Percentiles rank a stretch among this genome's conserved stretches.
These are phyloP conservation scores for Eremophila alpestris DNA, from an alignment of 2,797 vertebrate genomes.

Conservation along the genomic window DNA sequence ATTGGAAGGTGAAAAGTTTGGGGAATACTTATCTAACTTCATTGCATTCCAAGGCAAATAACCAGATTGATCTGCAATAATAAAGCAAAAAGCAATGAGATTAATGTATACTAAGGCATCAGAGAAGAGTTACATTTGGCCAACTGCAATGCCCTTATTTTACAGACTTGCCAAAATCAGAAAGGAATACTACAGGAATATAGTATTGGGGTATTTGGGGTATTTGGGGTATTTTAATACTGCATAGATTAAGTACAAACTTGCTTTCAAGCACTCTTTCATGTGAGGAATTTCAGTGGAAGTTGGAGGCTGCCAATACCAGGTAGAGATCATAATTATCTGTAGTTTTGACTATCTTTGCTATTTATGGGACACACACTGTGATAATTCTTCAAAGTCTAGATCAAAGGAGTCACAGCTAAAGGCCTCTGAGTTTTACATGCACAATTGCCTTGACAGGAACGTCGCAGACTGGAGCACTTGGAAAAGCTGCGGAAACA, in stretches of 20 bases:
- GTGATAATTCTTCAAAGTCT: background rate
- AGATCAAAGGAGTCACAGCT: background rate
- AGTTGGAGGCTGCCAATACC: background rate
- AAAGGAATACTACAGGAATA: background rate
- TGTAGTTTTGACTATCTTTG: background rate
- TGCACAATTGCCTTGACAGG: conserved; percentile 71
- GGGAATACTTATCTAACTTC: background rate
- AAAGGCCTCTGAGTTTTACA: background rate
- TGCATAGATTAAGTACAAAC: background rate
- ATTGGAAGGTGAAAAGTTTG: background rate
- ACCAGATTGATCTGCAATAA: background rate
- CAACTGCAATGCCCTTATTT: background rate
- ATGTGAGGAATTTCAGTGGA: background rate
- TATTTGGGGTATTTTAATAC: background rate
- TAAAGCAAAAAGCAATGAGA: background rate
- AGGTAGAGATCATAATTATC: background rate
- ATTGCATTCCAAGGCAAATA: background rate
- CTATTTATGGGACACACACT: background rate
- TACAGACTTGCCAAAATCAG: background rate
- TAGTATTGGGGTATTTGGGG: no score
- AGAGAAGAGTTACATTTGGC: background rate
- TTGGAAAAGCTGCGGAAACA: conserved; percentile 77
- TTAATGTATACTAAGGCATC: background rate
- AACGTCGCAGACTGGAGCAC: conserved; percentile 83
- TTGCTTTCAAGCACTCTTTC: background rate